Conservation (phyloP, 2,113 vertebrate genomes). For the sheep (Ovis aries) region ARS-UI_Ramb_v3.0 NC_056061.1:28498001-28498500, state of each 20-base stretch:
- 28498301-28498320: not conserved
- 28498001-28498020: not conserved
- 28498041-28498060: not conserved
- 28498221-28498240: not conserved
- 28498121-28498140: not conserved
- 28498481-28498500: not conserved
- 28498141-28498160: not conserved
- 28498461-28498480: not conserved
- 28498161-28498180: not conserved
- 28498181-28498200: not conserved
- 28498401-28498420: not conserved
- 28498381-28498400: not conserved
- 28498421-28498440: not conserved
- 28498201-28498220: not conserved
- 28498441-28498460: not conserved
- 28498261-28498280: not conserved
- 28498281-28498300: not conserved
- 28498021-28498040: not conserved
- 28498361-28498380: not conserved
- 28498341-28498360: not conserved
- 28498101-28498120: not conserved
- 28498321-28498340: not conserved
- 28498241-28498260: not conserved
- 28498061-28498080: not conserved
- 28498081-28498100: not conserved